A percentile compares a stretch with the other conserved stretches of the same genome.
Evolutionary conservation across 2,113 vertebrate species (phyloP).

Genomic region (Eretmochelys imbricata): DNA sequence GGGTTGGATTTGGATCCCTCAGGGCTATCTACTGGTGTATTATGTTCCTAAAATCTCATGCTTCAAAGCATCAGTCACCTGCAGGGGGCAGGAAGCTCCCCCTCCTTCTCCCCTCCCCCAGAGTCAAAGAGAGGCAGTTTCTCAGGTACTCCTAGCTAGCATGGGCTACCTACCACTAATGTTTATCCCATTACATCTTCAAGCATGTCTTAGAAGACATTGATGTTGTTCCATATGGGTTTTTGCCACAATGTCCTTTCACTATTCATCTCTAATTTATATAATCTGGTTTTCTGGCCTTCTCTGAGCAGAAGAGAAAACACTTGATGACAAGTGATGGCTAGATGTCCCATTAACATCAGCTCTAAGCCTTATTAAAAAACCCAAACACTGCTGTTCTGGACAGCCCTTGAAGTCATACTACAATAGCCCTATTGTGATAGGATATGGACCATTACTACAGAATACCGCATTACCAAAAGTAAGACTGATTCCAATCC

Average conservation of each 20-base stretch:
- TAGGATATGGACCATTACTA: neutral
- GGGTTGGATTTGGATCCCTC: no score
- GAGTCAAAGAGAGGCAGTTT: neutral
- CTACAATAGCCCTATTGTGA: neutral
- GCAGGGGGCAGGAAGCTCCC: neutral
- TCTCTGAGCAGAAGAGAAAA: neutral
- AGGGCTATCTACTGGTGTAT: no score
- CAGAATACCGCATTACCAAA: neutral
- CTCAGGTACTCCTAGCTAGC: neutral
- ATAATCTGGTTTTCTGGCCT: neutral
- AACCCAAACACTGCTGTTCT: neutral
- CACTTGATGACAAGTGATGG: neutral
- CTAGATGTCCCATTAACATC: neutral
- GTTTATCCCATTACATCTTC: neutral
- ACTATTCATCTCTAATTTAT: conserved; percentile 11
- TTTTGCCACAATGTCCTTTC: conserved; percentile 7
- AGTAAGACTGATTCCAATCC: neutral
- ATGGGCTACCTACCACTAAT: neutral
- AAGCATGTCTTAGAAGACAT: neutral
- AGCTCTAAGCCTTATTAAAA: neutral
- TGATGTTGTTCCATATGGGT: neutral
- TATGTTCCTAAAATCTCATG: no score
- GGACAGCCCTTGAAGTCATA: neutral
- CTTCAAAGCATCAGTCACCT: neutral
- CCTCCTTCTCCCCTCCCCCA: neutral